Conservation (phyloP, 2,888 invertebrate species). For the Drymonia ruficornis region DNA sequence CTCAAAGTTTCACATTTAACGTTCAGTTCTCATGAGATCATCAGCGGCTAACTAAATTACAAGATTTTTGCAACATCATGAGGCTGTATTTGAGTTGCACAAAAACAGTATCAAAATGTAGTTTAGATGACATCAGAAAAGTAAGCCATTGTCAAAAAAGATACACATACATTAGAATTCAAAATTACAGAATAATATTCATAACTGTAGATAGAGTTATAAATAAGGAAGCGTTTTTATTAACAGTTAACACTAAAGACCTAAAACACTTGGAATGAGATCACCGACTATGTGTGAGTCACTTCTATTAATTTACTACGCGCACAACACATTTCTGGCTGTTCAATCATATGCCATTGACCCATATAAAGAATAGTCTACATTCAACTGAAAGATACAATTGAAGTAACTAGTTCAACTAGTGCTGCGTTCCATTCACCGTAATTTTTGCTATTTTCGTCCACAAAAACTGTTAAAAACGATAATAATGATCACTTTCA, state of each 20-base stretch:
- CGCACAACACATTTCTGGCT: slow-evolving; percentile 52
- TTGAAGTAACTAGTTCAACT: slow-evolving; percentile 40
- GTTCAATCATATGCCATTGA: slow-evolving; percentile 64
- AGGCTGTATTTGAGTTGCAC: too few species aligned
- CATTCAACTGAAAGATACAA: slow-evolving; percentile 31
- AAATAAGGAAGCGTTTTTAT: slow-evolving; percentile 47
- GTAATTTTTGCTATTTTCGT: too few species aligned
- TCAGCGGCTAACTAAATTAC: slow-evolving; percentile 21
- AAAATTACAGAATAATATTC: neutral
- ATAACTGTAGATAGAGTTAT: neutral
- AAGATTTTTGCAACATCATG: slow-evolving; percentile 13
- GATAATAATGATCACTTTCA: too few species aligned
- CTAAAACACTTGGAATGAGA: slow-evolving; percentile 51
- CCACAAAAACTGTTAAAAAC: too few species aligned
- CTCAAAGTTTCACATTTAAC: slow-evolving; percentile 31
- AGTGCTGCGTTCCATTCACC: too few species aligned
- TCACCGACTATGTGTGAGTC: slow-evolving; percentile 60
- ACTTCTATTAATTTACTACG: slow-evolving; percentile 59
- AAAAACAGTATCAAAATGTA: neutral
- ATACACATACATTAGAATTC: neutral
- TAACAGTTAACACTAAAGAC: slow-evolving; percentile 28
- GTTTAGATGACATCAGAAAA: neutral
- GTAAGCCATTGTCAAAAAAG: neutral
- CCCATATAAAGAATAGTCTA: slow-evolving; percentile 51
- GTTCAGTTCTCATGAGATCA: slow-evolving; percentile 44